A percentile compares a stretch with the other conserved stretches of the same genome.
Evolutionary conservation across 1,140 invertebrate genomes (phyloP).

Genomic region (Caenorhabditis briggsae): DNA sequence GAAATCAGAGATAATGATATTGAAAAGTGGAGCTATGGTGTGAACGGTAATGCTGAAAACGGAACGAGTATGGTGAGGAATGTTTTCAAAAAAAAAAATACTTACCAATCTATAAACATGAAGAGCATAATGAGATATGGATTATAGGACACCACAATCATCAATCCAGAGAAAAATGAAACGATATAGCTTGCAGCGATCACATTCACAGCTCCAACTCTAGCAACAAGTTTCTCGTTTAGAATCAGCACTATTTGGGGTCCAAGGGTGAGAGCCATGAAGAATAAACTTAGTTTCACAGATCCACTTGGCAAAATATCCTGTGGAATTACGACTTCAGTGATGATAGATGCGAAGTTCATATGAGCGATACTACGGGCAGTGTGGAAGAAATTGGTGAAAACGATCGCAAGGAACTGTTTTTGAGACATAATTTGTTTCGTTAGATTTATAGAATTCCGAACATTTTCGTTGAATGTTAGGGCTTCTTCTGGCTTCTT

Average conservation of each 20-base stretch:
- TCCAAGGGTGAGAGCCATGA: slow-evolving; percentile 70
- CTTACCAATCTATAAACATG: slow-evolving; percentile 74
- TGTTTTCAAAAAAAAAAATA: background rate
- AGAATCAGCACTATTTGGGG: slow-evolving; percentile 72
- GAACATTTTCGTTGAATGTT: background rate
- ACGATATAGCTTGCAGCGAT: slow-evolving; percentile 59
- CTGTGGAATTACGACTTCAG: slow-evolving; percentile 74
- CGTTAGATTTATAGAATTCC: slow-evolving; percentile 51
- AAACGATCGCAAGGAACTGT: slow-evolving; percentile 72
- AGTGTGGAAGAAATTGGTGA: slow-evolving; percentile 75
- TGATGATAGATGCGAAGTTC: slow-evolving; percentile 76
- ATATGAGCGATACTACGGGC: slow-evolving; percentile 72
- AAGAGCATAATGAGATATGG: slow-evolving; percentile 73
- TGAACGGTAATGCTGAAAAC: slow-evolving; percentile 71
- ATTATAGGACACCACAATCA: slow-evolving; percentile 68
- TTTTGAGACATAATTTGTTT: slow-evolving; percentile 67
- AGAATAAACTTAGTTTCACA: slow-evolving; percentile 70
- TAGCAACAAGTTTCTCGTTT: slow-evolving; percentile 70
- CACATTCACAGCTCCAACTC: slow-evolving; percentile 69
- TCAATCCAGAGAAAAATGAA: slow-evolving; percentile 68
- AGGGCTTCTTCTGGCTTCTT: background rate
- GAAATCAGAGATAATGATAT: slow-evolving; percentile 76
- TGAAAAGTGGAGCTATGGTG: slow-evolving; percentile 74
- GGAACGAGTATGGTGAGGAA: background rate
- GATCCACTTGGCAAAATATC: slow-evolving; percentile 74